Evolutionary conservation across 2,797 vertebrate species (phyloP).

Genomic region (Gadopsis bispinosus): DNA sequence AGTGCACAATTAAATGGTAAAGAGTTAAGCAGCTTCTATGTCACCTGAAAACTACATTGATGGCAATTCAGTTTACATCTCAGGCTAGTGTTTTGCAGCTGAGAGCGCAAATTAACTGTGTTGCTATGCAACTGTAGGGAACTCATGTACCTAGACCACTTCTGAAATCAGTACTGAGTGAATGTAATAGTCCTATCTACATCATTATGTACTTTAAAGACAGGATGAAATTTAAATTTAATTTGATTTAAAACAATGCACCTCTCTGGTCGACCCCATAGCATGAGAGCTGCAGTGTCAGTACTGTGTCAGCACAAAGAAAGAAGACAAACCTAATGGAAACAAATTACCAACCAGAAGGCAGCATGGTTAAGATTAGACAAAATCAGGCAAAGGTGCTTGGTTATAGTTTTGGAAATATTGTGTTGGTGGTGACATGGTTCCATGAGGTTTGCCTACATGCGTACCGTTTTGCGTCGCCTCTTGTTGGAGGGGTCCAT

Average conservation of each 20-base stretch:
- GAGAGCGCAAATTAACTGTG: slow-evolving; percentile 38
- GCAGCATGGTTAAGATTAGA: not conserved
- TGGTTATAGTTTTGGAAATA: not conserved
- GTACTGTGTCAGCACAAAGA: not conserved
- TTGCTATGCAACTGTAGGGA: slow-evolving; percentile 45
- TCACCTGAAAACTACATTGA: slow-evolving; percentile 39
- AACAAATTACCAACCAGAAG: not conserved
- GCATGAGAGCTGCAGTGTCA: not conserved
- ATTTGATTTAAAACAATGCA: slow-evolving; percentile 17
- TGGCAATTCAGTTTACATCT: slow-evolving; percentile 27
- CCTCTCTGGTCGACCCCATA: not conserved
- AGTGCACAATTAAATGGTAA: slow-evolving; percentile 22
- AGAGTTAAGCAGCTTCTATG: slow-evolving; percentile 8
- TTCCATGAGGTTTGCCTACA: not conserved
- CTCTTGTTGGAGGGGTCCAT: slow-evolving; percentile 5
- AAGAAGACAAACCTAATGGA: not conserved
- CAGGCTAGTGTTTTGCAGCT: slow-evolving; percentile 10
- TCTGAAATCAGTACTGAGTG: slow-evolving; percentile 29
- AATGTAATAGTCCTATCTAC: slow-evolving; percentile 21
- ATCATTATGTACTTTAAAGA: slow-evolving; percentile 18
- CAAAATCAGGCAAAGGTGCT: slow-evolving; percentile 6
- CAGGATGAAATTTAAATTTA: slow-evolving; percentile 19
- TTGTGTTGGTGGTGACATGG: not conserved
- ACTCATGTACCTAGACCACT: slow-evolving; percentile 31
- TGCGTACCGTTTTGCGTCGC: slow-evolving; percentile 41